Evolutionary conservation across 2,113 vertebrate species (phyloP).

Genomic region (Oncorhynchus kisutch): DNA sequence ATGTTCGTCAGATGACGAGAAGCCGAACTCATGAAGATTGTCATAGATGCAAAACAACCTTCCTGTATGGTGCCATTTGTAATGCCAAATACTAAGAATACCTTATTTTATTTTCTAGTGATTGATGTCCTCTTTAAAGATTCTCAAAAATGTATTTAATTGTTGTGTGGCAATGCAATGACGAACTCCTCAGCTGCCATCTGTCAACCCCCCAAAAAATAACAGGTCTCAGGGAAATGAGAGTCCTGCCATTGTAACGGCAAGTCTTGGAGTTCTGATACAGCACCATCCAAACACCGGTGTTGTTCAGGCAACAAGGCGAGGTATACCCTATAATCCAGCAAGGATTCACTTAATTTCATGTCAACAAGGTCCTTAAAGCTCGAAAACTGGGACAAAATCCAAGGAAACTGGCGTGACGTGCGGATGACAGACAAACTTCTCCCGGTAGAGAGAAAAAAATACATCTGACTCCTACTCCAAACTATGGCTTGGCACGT

Average conservation of each 20-base stretch:
- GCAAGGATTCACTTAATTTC: conserved; percentile 65
- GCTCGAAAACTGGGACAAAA: conserved; percentile 26
- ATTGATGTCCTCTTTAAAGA: conserved; percentile 26
- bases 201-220: not conserved
- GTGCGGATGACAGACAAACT: conserved; percentile 56
- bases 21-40: too few species aligned
- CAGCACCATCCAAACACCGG: not conserved
- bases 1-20: too few species aligned
- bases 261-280: conserved; percentile 50
- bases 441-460: conserved; percentile 46
- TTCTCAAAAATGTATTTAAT: not conserved
- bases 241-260: conserved; percentile 44
- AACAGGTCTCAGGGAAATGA: conserved; percentile 49
- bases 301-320: conserved; percentile 46
- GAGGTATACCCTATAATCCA: conserved; percentile 52
- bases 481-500: conserved; percentile 43
- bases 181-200: conserved; percentile 46
- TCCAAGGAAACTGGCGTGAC: too few species aligned
- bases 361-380: conserved; percentile 58
- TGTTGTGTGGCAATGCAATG: conserved; percentile 33
- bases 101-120: conserved; percentile 25
- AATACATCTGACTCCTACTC: conserved; percentile 38
- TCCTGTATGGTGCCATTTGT: not conserved
- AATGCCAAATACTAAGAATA: not conserved
- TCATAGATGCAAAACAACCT: not conserved